Conservation (phyloP, 2,113 vertebrate species). For the Rhombomys opimus region DNA sequence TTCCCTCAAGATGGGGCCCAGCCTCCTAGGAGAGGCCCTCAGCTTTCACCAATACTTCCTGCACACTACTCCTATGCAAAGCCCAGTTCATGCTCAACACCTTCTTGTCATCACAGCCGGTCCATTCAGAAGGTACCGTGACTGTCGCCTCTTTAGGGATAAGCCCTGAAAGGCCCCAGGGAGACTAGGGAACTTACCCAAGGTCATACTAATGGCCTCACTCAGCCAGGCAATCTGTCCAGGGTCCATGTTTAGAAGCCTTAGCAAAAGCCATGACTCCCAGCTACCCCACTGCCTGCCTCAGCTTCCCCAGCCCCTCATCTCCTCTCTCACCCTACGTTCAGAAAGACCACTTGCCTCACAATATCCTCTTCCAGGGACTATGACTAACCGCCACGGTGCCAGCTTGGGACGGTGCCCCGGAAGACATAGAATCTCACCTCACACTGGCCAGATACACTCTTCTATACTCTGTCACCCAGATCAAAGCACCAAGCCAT, state of each 20-base stretch:
- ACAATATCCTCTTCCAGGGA: background rate
- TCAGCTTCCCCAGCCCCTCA: background rate
- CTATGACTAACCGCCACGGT: background rate
- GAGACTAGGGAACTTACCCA: background rate
- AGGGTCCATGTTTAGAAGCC: background rate
- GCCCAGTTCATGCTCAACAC: background rate
- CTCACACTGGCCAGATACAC: background rate
- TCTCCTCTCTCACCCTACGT: background rate
- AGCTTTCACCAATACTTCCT: background rate
- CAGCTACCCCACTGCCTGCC: fast-evolving
- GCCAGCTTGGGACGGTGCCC: background rate
- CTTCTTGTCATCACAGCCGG: background rate
- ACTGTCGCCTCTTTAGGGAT: background rate
- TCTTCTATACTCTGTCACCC: background rate
- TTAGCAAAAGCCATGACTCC: background rate
- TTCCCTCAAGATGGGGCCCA: background rate
- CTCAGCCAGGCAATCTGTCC: background rate
- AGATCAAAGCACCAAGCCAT: background rate
- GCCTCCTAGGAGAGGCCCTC: too few species aligned
- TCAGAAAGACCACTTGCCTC: background rate
- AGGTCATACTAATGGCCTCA: background rate
- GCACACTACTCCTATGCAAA: background rate
- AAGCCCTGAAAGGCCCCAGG: background rate
- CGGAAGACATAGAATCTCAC: background rate
- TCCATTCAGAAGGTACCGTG: background rate